Percentiles rank a stretch among this genome's conserved stretches.
These are phyloP conservation scores for Phataginus tricuspis DNA, from an alignment of 2,797 vertebrate genomes.

Conservation along the genomic window DNA sequence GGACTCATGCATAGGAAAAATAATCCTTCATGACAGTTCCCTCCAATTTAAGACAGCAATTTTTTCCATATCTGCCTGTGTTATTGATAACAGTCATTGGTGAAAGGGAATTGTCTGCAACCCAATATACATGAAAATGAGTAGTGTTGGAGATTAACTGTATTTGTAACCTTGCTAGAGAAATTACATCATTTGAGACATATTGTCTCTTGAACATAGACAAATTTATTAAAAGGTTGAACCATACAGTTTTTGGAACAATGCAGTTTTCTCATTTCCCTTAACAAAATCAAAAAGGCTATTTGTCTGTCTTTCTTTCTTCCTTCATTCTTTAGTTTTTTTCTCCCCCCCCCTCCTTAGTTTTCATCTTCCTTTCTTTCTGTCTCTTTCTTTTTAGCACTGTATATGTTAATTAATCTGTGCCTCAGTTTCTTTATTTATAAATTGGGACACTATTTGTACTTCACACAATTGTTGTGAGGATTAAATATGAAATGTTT, in stretches of 20 bases:
- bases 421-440: background rate
- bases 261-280: background rate
- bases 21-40: slow-evolving; percentile 72
- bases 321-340: background rate
- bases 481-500: background rate
- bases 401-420: background rate
- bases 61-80: slow-evolving; percentile 70
- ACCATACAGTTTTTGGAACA: background rate
- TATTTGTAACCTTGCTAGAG: slow-evolving; percentile 54
- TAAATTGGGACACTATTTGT: background rate
- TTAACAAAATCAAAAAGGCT: background rate
- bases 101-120: slow-evolving; percentile 55
- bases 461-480: background rate
- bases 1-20: slow-evolving; percentile 77
- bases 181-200: slow-evolving; percentile 25
- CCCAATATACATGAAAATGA: slow-evolving; percentile 53
- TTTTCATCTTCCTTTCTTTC: too few relatives aligned
- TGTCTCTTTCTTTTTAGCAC: background rate
- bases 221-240: background rate
- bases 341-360: too few relatives aligned
- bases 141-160: slow-evolving; percentile 56
- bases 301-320: background rate
- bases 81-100: slow-evolving; percentile 77
- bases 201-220: slow-evolving; percentile 5
- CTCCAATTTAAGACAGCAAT: slow-evolving; percentile 68